A percentile compares a stretch with the other conserved stretches of the same genome.
phyloP scores from a whole-genome alignment of 2,888 invertebrate species.

The Nineta flava region DNA sequence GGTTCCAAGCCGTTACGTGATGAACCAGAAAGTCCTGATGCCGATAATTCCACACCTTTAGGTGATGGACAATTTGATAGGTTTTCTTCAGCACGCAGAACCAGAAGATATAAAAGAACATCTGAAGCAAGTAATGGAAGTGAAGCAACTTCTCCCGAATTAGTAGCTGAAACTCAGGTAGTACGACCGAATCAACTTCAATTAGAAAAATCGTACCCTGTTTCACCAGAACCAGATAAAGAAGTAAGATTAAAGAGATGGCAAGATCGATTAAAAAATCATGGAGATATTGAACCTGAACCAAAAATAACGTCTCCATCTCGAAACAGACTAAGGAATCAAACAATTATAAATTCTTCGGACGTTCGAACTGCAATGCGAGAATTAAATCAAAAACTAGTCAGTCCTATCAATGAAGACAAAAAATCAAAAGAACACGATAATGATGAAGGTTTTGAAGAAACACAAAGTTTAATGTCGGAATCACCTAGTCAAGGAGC shows the following conservation, averaged over 20 bases:
- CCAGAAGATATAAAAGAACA: conserved; percentile 59
- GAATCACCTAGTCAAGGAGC: conserved; percentile 76
- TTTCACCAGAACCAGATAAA: conserved; percentile 33
- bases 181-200: conserved; percentile 34
- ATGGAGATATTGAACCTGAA: conserved; percentile 12
- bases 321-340: conserved; percentile 30
- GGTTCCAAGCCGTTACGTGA: conserved; percentile 21
- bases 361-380: conserved; percentile 53
- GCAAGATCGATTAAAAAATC: conserved; percentile 50
- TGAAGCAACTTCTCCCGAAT: conserved; percentile 29
- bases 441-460: conserved; percentile 83
- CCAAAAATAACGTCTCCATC: conserved; percentile 11
- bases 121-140: conserved; percentile 40
- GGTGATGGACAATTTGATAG: conserved; percentile 73
- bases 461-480: conserved; percentile 74
- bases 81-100: conserved; percentile 65
- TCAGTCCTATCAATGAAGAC: conserved; percentile 2
- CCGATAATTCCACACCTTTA: conserved; percentile 33
- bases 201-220: conserved; percentile 34
- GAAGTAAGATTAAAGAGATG: conserved; percentile 46
- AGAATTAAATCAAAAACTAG: conserved; percentile 30
- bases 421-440: conserved; percentile 41
- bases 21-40: conserved; percentile 20
- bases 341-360: conserved; percentile 52
- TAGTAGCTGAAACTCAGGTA: conserved; percentile 35